Evolutionary conservation across 2,888 invertebrate genomes (phyloP).

Genomic region (Ptilodon capucinus): DNA sequence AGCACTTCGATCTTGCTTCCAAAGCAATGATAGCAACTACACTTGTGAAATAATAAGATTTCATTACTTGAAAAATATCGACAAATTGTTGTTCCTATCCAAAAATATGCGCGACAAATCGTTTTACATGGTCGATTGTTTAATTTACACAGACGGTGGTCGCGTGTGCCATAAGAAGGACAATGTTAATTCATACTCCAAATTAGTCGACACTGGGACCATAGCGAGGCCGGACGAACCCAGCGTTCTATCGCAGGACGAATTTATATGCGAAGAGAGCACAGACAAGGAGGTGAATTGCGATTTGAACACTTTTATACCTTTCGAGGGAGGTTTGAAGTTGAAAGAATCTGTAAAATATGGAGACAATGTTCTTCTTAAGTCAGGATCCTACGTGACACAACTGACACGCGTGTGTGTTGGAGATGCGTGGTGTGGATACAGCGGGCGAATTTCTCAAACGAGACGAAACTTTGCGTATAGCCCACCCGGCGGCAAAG

Average conservation of each 20-base stretch:
- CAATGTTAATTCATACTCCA: constrained; percentile 46
- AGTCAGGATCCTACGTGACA: constrained; percentile 46
- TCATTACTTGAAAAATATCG: constrained; percentile 60
- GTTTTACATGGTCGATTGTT: constrained; percentile 68
- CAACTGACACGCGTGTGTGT: constrained; percentile 50
- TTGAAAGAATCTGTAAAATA: constrained; percentile 43
- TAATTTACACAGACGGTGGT: constrained; percentile 59
- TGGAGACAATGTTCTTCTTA: constrained; percentile 53
- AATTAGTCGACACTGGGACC: constrained; percentile 59
- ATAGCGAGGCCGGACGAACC: constrained; percentile 57
- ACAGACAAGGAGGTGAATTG: constrained; percentile 48
- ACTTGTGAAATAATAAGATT: constrained; percentile 59
- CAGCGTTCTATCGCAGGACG: constrained; percentile 63
- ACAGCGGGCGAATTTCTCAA: constrained; percentile 40
- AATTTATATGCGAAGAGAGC: constrained; percentile 67
- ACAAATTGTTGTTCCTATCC: constrained; percentile 62
- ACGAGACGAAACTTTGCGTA: constrained; percentile 43
- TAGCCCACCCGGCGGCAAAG: constrained; percentile 60
- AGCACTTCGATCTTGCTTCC: constrained; percentile 52
- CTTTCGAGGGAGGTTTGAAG: constrained; percentile 50
- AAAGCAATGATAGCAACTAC: constrained; percentile 37
- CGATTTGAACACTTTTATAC: constrained; percentile 59
- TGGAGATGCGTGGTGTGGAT: constrained; percentile 59
- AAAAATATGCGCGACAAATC: constrained; percentile 52
- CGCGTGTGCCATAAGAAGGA: constrained; percentile 66